Conservation (phyloP, 2,888 invertebrate genomes). For the Hymenopus coronatus region DNA sequence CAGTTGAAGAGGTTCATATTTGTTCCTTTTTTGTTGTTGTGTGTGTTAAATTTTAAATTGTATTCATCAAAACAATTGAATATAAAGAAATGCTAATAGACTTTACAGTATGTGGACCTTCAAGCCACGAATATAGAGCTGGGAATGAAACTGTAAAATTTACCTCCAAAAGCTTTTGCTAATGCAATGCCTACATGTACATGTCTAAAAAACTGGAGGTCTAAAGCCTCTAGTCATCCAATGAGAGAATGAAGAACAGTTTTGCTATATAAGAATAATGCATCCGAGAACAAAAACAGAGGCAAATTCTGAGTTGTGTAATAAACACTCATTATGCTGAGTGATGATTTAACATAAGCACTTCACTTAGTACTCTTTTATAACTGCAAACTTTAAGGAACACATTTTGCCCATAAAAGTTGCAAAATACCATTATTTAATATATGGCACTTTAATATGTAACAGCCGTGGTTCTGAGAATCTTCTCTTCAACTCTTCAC, state of each 20-base stretch:
- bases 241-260: not conserved
- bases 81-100: not conserved
- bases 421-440: not conserved
- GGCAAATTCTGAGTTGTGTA: not conserved
- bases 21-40: not conserved
- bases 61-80: not conserved
- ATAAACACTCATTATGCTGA: not conserved
- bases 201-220: not conserved
- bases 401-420: not conserved
- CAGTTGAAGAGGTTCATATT: not conserved
- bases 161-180: not conserved
- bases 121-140: not conserved
- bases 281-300: not conserved
- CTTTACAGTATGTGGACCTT: not conserved
- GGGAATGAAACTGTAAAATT: not conserved
- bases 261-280: not conserved
- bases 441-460: not conserved
- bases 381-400: no score
- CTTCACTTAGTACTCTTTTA: not conserved
- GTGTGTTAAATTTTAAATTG: no score
- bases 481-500: not conserved
- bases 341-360: not conserved
- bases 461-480: not conserved
- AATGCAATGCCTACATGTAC: no score
- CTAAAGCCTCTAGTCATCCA: not conserved